Percentiles rank a stretch among this genome's conserved stretches.
Evolutionary conservation across 2,888 invertebrate species (phyloP).

Genomic region (Megamerina dolium): DNA sequence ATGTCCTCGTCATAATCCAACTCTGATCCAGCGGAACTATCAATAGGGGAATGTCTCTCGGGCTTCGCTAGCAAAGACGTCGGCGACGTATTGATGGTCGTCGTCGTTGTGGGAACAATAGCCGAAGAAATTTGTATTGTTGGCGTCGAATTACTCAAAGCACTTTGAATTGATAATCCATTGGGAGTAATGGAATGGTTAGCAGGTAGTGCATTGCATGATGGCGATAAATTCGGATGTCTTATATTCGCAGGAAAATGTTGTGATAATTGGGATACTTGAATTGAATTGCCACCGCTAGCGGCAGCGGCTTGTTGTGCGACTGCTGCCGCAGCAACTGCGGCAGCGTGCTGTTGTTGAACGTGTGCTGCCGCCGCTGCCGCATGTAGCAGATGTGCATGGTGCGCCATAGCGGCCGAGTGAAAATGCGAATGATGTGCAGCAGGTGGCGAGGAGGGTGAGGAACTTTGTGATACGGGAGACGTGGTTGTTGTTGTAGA

Average conservation of each 20-base stretch:
- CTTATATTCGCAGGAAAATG: constrained; percentile 23
- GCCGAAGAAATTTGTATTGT: background rate
- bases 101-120: constrained; percentile 19
- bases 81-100: constrained; percentile 19
- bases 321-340: constrained; percentile 27
- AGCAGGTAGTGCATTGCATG: constrained; percentile 32
- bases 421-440: constrained; percentile 31
- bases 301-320: constrained; percentile 21
- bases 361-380: constrained; percentile 39
- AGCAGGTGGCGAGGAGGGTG: constrained; percentile 29
- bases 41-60: constrained; percentile 48
- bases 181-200: too few relatives aligned
- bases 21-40: constrained; percentile 48
- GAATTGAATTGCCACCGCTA: constrained; percentile 13
- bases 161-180: too few relatives aligned
- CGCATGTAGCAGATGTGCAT: constrained; percentile 40
- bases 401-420: constrained; percentile 39
- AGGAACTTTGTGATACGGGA: constrained; percentile 37
- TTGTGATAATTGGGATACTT: constrained; percentile 17
- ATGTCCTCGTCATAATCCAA: constrained; percentile 46
- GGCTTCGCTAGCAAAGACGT: constrained; percentile 34
- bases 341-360: constrained; percentile 36
- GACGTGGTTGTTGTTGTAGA: constrained; percentile 41
- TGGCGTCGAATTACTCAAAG: background rate
- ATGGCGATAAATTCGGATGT: constrained; percentile 19